Base-by-base conservation (phyloP, 2,797 vertebrate genomes). In the Percopsis omiscomaycus region DNA sequence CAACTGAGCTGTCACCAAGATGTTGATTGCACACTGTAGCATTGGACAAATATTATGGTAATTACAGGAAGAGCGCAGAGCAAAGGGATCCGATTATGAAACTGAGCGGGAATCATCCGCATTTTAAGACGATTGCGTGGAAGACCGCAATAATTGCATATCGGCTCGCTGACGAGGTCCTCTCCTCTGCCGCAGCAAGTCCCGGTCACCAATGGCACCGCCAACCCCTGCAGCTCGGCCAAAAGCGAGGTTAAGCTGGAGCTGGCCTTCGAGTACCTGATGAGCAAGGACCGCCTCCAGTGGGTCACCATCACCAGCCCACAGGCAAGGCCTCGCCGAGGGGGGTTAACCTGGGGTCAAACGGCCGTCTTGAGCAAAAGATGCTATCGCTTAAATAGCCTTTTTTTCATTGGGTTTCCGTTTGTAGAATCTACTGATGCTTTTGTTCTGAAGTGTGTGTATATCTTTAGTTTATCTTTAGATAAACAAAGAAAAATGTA, bases 261-360 rank as follows among this genome's bases (percentile, higher is more conserved):
- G 82, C 80, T 99, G 89, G 95, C 98, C 76, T 99, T 99, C 0
- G 98, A 99, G 87, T 99, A 99, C 71, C 92, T 99, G 80, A 99
- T 99, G 96, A 97, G 96, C 89, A 99, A 99, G 82, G 98, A 99
- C 79, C 94, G 96, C 42, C 93, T 99, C 53, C 98, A 98, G 85
- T 99, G 98, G 98, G 96, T 99, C 84, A 99, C 97, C 87, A 98
- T 99, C 92, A 96, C 95, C 76, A 99, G 97, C 70, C 95, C 95
- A 0, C 98, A 99, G 96, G 97, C 98, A 78, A 82, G 82, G 27
- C 22, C 42, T 5, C 27, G 11, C 51, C 1, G 47, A 48, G 2
- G 0, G 61, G 37, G 27, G 2, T 12, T 16, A 6, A 8, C 0
- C 29, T 14, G 37, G 28, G 4, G 44, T 37, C 53, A 30, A 37